phyloP scores from a whole-genome alignment of 2,888 invertebrate species.

The Oegoconia quadripuncta region DNA sequence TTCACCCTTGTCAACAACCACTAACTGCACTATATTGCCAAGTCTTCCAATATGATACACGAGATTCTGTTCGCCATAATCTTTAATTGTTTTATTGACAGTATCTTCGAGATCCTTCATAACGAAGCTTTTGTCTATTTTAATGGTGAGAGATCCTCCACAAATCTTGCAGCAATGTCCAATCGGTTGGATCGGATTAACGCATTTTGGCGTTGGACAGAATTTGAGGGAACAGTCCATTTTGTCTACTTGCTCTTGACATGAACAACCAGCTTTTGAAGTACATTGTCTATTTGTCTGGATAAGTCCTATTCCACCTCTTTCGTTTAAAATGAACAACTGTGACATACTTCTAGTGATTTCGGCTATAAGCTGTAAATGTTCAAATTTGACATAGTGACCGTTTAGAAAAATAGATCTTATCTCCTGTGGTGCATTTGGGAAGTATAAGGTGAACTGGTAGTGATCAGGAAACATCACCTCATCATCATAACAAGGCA shows the following conservation, averaged over 20 bases:
- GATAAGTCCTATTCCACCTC: constrained; percentile 29
- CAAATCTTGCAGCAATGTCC: constrained; percentile 68
- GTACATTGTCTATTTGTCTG: constrained; percentile 27
- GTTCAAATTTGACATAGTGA: too few relatives aligned
- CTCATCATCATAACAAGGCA: constrained; percentile 67
- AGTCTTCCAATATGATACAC: constrained; percentile 52
- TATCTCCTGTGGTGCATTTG: constrained; percentile 40
- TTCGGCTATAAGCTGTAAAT: too few relatives aligned
- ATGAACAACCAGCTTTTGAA: constrained; percentile 53
- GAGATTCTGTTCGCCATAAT: constrained; percentile 35
- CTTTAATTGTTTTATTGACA: constrained; percentile 36
- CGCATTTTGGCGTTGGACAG: constrained; percentile 50
- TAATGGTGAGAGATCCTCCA: constrained; percentile 51
- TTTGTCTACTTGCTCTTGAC: constrained; percentile 39
- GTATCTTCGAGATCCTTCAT: constrained; percentile 42
- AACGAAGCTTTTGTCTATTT: constrained; percentile 46
- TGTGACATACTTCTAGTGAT: too few relatives aligned
- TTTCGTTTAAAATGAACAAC: constrained; percentile 37
- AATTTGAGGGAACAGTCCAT: constrained; percentile 54
- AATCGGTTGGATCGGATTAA: constrained; percentile 51
- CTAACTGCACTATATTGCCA: constrained; percentile 45
- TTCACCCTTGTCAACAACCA: constrained; percentile 54
- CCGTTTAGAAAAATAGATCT: constrained; percentile 10
- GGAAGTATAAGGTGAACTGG: constrained; percentile 45
- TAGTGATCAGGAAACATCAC: constrained; percentile 53